These are phyloP conservation scores for Microtus ochrogaster DNA, from an alignment of 2,113 vertebrate species.

Conservation along the genomic window DNA sequence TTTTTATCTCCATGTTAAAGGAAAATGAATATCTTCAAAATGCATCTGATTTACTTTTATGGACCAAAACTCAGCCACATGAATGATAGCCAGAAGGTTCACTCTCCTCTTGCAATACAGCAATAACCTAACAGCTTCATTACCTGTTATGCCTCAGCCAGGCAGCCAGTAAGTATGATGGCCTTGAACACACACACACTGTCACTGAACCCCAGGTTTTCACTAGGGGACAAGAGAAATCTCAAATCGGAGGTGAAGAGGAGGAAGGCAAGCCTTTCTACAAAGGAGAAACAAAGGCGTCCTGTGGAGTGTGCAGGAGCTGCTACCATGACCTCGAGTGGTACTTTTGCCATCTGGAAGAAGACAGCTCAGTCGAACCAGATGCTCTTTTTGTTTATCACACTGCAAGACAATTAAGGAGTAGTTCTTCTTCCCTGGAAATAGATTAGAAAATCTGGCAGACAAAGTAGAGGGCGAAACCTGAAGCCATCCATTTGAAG, in stretches of 20 bases:
- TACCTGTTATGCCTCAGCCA: not conserved
- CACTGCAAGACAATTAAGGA: conserved; percentile 50
- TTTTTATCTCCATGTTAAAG: not conserved
- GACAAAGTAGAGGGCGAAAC: conserved; percentile 27
- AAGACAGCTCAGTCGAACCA: conserved; percentile 24
- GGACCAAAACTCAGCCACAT: not conserved
- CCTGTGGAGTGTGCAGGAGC: not conserved
- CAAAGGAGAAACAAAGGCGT: not conserved
- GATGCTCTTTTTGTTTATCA: conserved; percentile 51
- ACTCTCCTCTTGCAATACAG: not conserved
- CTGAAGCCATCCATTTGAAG: not conserved
- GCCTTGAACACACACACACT: not conserved
- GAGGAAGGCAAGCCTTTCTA: not conserved
- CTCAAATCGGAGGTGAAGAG: not conserved
- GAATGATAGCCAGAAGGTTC: not conserved
- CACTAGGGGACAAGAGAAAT: not conserved
- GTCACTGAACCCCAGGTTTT: not conserved
- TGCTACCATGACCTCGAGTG: not conserved
- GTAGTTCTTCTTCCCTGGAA: conserved; percentile 49
- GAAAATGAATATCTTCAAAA: conserved; percentile 23
- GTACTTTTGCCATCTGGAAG: conserved; percentile 24
- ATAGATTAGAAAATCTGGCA: conserved; percentile 37
- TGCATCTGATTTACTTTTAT: not conserved
- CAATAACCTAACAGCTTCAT: not conserved
- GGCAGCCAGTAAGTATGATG: not conserved